These are phyloP conservation scores for Amyelois transitella DNA, from an alignment of 1,140 invertebrate genomes.

Conservation along the genomic window DNA sequence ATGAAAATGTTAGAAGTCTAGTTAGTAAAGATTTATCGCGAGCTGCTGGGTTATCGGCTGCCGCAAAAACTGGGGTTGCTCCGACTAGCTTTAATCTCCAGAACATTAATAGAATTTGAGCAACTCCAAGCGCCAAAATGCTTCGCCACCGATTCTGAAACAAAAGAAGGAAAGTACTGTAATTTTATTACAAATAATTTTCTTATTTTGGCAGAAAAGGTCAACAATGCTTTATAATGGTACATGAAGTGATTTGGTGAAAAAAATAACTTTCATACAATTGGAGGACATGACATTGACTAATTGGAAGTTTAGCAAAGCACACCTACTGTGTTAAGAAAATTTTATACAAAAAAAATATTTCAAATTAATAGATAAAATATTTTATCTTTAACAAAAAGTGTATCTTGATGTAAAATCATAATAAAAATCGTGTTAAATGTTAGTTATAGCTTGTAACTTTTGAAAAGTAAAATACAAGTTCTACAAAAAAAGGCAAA, in stretches of 20 bases:
- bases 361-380: no score
- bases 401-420: no score
- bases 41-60: slow-evolving; percentile 93
- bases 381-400: no score
- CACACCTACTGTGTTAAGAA: no score
- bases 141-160: slow-evolving; percentile 81
- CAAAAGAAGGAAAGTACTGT: slow-evolving; percentile 35
- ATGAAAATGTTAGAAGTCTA: slow-evolving; percentile 88
- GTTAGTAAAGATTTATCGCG: slow-evolving; percentile 82
- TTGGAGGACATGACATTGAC: no score
- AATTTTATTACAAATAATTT: slow-evolving; percentile 4
- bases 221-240: background rate
- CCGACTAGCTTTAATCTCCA: slow-evolving; percentile 79
- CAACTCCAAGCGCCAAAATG: slow-evolving; percentile 76
- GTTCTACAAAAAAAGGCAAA: no score
- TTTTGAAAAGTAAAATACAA: no score
- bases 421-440: no score
- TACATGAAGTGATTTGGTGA: no score
- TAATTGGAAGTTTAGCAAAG: background rate
- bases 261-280: no score
- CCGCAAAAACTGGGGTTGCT: slow-evolving; percentile 85
- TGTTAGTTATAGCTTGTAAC: no score
- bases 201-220: background rate
- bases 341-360: no score
- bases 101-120: slow-evolving; percentile 76